Percentiles rank a stretch among this genome's conserved stretches.
Evolutionary conservation across 1,140 invertebrate genomes (phyloP).

Genomic region (Scaptomyza graminum): DNA sequence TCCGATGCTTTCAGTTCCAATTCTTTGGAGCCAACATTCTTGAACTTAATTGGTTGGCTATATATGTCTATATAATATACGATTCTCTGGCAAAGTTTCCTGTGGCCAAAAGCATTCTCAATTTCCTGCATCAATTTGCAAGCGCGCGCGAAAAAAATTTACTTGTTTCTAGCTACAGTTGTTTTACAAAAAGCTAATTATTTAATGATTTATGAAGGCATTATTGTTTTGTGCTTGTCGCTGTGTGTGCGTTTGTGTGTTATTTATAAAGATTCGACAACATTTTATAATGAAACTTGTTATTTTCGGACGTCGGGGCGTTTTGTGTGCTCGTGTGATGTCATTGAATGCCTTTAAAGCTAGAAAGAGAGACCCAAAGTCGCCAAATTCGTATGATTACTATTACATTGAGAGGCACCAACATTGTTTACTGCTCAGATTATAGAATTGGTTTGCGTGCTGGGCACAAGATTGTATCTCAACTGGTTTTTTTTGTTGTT

Average conservation of each 20-base stretch:
- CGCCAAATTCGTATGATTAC: conserved; percentile 63
- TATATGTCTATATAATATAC: conserved; percentile 4
- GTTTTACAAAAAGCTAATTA: conserved; percentile 76
- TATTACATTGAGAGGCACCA: background rate
- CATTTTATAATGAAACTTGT: conserved; percentile 75
- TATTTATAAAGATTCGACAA: conserved; percentile 79
- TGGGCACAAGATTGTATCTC: conserved; percentile 17
- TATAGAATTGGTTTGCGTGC: conserved; percentile 8
- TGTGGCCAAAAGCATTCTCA: conserved; percentile 51
- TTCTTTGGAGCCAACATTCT: conserved; percentile 33
- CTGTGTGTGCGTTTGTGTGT: conserved; percentile 40
- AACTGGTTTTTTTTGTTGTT: conserved; percentile 35
- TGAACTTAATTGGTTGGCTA: conserved; percentile 42
- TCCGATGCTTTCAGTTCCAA: conserved; percentile 20
- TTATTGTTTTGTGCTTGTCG: conserved; percentile 35
- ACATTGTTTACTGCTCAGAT: background rate
- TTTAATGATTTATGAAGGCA: conserved; percentile 80
- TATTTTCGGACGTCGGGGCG: conserved; percentile 49
- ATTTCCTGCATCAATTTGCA: conserved; percentile 68
- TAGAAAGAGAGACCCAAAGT: conserved; percentile 50
- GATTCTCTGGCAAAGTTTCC: conserved; percentile 50
- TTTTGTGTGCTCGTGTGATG: conserved; percentile 21
- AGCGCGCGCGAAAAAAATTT: conserved; percentile 41
- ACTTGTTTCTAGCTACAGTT: conserved; percentile 5
- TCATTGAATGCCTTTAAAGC: conserved; percentile 57